These are phyloP conservation scores for Nanorana parkeri DNA, from an alignment of 2,113 vertebrate species.

Conservation along the genomic window DNA sequence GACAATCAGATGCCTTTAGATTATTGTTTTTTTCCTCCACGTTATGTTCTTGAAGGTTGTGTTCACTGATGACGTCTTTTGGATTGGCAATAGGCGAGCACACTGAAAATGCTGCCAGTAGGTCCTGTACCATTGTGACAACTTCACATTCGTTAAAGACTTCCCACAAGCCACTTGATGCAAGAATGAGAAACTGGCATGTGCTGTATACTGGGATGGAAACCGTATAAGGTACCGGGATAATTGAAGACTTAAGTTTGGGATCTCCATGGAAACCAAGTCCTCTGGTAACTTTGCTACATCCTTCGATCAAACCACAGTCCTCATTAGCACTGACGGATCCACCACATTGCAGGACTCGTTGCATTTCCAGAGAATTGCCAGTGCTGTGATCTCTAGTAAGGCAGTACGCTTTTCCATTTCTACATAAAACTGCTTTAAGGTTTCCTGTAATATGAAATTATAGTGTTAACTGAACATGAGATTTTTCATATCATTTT, in stretches of 20 bases:
- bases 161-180: conserved; percentile 73
- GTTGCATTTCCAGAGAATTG: conserved; percentile 59
- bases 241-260: conserved; percentile 65
- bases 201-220: conserved; percentile 65
- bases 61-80: not conserved
- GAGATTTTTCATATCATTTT: too few species aligned
- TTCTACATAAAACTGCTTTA: conserved; percentile 71
- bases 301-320: conserved; percentile 63
- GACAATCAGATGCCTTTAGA: conserved; percentile 7
- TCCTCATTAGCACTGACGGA: conserved; percentile 62
- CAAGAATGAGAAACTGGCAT: conserved; percentile 70
- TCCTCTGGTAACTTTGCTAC: conserved; percentile 62
- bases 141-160: conserved; percentile 67
- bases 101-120: conserved; percentile 60
- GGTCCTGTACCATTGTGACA: conserved; percentile 62
- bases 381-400: conserved; percentile 69
- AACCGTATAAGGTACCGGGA: conserved; percentile 63
- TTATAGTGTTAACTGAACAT: too few species aligned
- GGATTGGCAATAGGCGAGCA: fast-evolving
- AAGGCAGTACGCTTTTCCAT: conserved; percentile 66
- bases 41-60: not conserved
- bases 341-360: conserved; percentile 63
- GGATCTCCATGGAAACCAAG: conserved; percentile 69
- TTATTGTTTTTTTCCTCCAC: not conserved
- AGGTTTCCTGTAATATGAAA: conserved; percentile 66